These are phyloP conservation scores for Drosophila pallidifrons DNA, from an alignment of 1,140 invertebrate species.

Conservation along the genomic window DNA sequence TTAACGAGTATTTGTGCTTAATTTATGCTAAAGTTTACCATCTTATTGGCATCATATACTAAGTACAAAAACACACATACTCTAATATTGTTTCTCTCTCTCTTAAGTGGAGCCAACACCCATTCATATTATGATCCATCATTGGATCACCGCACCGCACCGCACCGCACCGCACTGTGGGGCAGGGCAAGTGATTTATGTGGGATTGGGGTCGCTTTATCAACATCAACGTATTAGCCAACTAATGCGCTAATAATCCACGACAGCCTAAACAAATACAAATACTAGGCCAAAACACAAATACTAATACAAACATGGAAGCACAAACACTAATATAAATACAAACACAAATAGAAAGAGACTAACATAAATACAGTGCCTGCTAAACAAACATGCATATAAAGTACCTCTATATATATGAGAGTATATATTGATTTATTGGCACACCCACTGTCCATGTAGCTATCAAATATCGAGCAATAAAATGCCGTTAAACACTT, in stretches of 20 bases:
- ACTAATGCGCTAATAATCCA: conserved; percentile 80
- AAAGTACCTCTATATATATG: conserved; percentile 5
- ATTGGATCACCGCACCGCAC: conserved; percentile 14
- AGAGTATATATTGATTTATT: conserved; percentile 72
- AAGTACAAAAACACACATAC: neutral
- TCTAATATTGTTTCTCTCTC: neutral
- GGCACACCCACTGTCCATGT: conserved; percentile 30
- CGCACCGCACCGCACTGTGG: too few relatives aligned
- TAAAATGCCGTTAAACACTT: conserved; percentile 79
- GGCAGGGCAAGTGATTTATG: conserved; percentile 60
- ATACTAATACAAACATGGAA: conserved; percentile 17
- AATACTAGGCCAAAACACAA: conserved; percentile 53
- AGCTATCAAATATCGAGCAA: conserved; percentile 76
- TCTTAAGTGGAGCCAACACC: conserved; percentile 12
- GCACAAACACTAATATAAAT: conserved; percentile 16
- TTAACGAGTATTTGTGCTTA: conserved; percentile 79
- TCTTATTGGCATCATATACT: conserved; percentile 43
- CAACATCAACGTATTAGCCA: conserved; percentile 70
- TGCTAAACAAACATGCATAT: conserved; percentile 17
- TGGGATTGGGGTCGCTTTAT: conserved; percentile 46
- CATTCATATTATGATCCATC: conserved; percentile 69
- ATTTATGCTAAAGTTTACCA: conserved; percentile 67
- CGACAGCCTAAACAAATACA: conserved; percentile 76
- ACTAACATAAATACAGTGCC: conserved; percentile 9
- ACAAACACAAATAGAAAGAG: conserved; percentile 67